Percentiles rank a stretch among this genome's conserved stretches.
phyloP scores from a whole-genome alignment of 1,140 invertebrate genomes.

The Kradibia gibbosae region DNA sequence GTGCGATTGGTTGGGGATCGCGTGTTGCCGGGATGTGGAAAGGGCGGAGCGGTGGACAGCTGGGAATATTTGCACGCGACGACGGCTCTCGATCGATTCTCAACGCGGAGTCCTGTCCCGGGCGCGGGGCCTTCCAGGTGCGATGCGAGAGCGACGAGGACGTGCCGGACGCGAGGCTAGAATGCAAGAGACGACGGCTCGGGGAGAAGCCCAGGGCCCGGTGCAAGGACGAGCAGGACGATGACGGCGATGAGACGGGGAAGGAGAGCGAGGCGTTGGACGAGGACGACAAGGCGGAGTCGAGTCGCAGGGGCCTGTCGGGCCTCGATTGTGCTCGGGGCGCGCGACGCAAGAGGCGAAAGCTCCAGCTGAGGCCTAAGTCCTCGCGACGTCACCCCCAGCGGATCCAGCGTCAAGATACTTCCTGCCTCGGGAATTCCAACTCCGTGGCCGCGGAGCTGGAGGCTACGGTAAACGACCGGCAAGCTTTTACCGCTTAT shows the following conservation, averaged over 20 bases:
- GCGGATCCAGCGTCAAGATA: conserved; percentile 42
- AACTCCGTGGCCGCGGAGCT: not conserved
- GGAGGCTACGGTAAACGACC: not conserved
- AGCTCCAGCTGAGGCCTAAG: conserved; percentile 65
- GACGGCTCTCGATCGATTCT: not conserved
- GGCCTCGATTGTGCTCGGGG: conserved; percentile 27
- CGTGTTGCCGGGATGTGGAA: too few relatives aligned
- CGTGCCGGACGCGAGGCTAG: conserved; percentile 9
- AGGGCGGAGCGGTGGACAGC: too few relatives aligned
- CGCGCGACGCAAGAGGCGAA: conserved; percentile 51
- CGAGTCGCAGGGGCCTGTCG: not conserved
- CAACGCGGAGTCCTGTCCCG: not conserved
- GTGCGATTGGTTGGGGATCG: not conserved
- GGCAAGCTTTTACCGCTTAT: too few relatives aligned
- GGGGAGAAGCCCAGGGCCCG: not conserved
- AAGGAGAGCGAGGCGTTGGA: not conserved
- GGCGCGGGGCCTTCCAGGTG: conserved; percentile 50
- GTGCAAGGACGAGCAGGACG: not conserved
- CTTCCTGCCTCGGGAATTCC: conserved; percentile 34
- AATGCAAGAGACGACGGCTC: not conserved
- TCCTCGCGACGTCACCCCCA: conserved; percentile 55
- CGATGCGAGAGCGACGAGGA: conserved; percentile 57
- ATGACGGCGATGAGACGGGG: not conserved
- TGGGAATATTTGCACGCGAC: too few relatives aligned
- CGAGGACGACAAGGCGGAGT: conserved; percentile 28